Conservation (phyloP, 2,888 invertebrate genomes). For the Ormyrus thymus region DNA sequence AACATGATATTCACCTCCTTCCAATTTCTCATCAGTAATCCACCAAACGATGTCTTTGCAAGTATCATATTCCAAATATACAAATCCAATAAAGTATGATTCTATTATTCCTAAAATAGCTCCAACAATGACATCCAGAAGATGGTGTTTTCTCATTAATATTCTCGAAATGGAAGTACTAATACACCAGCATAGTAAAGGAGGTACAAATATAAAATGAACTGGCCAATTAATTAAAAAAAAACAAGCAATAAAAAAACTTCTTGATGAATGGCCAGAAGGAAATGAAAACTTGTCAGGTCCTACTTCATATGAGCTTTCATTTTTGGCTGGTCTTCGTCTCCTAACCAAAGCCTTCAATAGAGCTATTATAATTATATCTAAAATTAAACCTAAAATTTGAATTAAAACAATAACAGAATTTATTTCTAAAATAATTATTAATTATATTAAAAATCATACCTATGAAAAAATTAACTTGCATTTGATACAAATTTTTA, state of each 20-base stretch:
- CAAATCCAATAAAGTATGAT: conserved; percentile 79
- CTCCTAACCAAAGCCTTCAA: conserved; percentile 87
- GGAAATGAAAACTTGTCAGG: conserved; percentile 96
- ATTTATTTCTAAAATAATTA: conserved; percentile 13
- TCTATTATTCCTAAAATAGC: conserved; percentile 83
- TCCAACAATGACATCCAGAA: conserved; percentile 90
- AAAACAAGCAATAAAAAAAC: conserved; percentile 85
- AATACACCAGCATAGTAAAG: conserved; percentile 84
- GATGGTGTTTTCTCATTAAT: conserved; percentile 89
- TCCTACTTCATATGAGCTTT: conserved; percentile 83
- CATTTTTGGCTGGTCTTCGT: conserved; percentile 83
- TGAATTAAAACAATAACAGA: background rate
- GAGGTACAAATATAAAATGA: conserved; percentile 78
- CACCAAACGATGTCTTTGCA: conserved; percentile 79
- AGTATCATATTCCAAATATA: conserved; percentile 84
- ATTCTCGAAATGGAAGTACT: conserved; percentile 87
- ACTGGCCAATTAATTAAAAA: conserved; percentile 82
- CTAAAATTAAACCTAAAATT: conserved; percentile 85
- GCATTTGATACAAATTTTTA: conserved; percentile 84
- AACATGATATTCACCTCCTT: conserved; percentile 83
- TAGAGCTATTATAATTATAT: conserved; percentile 85
- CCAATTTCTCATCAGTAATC: conserved; percentile 82
- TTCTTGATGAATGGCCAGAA: conserved; percentile 94
- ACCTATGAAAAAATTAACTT: conserved; percentile 92
- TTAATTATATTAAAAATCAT: conserved; percentile 64